Base-by-base conservation (phyloP, 2,888 invertebrate genomes). In the Drosophila parthenogenetica region DNA sequence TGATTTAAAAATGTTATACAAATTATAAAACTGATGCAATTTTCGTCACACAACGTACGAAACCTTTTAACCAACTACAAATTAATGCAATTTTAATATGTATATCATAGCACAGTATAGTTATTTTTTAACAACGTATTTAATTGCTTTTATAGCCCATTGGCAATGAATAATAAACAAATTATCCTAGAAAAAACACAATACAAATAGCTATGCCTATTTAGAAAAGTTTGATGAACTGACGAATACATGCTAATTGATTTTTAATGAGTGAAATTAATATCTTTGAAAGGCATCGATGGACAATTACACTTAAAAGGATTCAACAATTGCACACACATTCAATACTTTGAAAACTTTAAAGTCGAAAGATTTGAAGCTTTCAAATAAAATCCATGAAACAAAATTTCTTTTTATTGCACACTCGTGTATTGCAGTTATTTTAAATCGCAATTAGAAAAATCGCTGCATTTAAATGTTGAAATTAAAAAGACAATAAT, bases 141-240 rank as follows among this genome's bases (percentile, higher is more conserved):
- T 63, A 54, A 68, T 71, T 69, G 50, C 48, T 66, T 72, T 77
- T 68, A 81, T 74, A 63, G 60, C 14, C 53, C 67, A 74, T 79
- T 62, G 60, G 64, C 59, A 73, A 65, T 11, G 17, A 35, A 17
- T 7, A 49, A 49, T 8, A 49, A 32, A 17, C 13, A 35, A 29
- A 16, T 14, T 10, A 25, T 29, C 13, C 11, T 35, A 4, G 3
- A 11, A 32, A 11, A 10, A 32, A 32, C 8, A 10, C 35, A 35
- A 35, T 4, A 13, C 22, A 50, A 65, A 50, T 43, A 49, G 29
- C 60, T 67, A 46, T 64, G 49, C 48, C 60, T 67, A 63, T 74
- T 63, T 55, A n/a, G 32, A 8, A 50, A 10, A n/a, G 43, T 35
- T 40, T 51, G 35, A 35, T 43, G 8, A 19, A 42, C 22, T 48